Percentiles rank a stretch among this genome's conserved stretches.
These are phyloP conservation scores for Sebastiscus tertius DNA, from an alignment of 2,797 vertebrate species.

Conservation along the genomic window DNA sequence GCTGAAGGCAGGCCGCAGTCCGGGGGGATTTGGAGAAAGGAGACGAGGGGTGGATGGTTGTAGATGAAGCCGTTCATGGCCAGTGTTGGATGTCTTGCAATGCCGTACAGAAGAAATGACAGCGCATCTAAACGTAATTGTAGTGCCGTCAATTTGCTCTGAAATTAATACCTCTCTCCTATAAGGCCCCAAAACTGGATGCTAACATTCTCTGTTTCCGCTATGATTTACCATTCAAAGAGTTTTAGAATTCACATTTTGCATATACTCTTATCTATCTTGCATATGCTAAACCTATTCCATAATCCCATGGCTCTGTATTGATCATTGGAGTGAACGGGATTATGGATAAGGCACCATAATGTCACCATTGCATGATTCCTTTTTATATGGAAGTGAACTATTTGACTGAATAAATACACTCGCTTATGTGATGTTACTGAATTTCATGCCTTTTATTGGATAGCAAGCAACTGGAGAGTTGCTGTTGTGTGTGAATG, in stretches of 20 bases:
- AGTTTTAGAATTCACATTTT: neutral
- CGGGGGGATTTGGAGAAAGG: conserved; percentile 3
- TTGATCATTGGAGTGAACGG: neutral
- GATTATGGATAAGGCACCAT: neutral
- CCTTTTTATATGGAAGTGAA: neutral
- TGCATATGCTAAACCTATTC: neutral
- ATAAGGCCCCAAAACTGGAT: neutral
- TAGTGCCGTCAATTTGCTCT: neutral
- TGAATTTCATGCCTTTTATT: neutral
- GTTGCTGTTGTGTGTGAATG: too few species aligned
- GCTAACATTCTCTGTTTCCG: neutral
- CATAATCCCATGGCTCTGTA: neutral
- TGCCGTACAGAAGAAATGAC: neutral
- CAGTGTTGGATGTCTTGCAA: neutral
- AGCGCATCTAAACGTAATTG: neutral
- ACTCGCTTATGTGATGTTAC: neutral
- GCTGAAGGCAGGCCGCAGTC: conserved; percentile 5
- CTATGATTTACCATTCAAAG: neutral
- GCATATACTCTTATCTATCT: neutral
- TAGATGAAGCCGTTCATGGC: neutral
- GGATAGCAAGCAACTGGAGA: neutral
- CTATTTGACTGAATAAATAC: neutral
- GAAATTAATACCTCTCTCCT: neutral
- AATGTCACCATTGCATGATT: neutral
- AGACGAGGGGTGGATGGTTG: neutral